These are phyloP conservation scores for Cervus canadensis DNA, from an alignment of 2,113 vertebrate genomes.

Conservation along the genomic window DNA sequence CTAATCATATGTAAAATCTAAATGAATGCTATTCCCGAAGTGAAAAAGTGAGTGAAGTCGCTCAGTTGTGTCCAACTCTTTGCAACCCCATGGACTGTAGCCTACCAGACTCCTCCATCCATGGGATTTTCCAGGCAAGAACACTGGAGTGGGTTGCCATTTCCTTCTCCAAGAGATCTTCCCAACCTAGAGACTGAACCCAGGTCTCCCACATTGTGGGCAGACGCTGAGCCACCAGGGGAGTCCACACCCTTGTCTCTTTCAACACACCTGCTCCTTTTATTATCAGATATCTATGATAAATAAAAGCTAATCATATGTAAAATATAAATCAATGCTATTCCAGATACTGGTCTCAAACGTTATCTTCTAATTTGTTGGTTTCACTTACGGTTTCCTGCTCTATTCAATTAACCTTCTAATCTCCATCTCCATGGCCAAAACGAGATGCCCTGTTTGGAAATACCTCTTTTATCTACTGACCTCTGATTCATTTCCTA, in stretches of 20 bases:
- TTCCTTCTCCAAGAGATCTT: too few species aligned
- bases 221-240: too few species aligned
- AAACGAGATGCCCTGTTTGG: background rate
- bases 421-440: background rate
- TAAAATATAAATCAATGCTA: background rate
- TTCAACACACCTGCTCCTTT: background rate
- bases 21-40: background rate
- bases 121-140: too few species aligned
- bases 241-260: background rate
- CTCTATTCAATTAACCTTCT: background rate
- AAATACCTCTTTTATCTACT: background rate
- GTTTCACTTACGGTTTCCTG: background rate
- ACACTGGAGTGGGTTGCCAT: too few species aligned
- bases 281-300: background rate
- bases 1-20: background rate
- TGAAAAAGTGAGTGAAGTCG: too few species aligned
- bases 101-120: too few species aligned
- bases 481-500: background rate
- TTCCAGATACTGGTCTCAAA: background rate
- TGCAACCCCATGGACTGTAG: too few species aligned
- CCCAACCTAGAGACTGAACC: too few species aligned
- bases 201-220: too few species aligned
- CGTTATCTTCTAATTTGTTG: background rate
- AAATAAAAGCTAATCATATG: background rate
- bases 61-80: too few species aligned